phyloP scores from a whole-genome alignment of 1,140 invertebrate genomes.

The Caenorhabditis remanei region DNA sequence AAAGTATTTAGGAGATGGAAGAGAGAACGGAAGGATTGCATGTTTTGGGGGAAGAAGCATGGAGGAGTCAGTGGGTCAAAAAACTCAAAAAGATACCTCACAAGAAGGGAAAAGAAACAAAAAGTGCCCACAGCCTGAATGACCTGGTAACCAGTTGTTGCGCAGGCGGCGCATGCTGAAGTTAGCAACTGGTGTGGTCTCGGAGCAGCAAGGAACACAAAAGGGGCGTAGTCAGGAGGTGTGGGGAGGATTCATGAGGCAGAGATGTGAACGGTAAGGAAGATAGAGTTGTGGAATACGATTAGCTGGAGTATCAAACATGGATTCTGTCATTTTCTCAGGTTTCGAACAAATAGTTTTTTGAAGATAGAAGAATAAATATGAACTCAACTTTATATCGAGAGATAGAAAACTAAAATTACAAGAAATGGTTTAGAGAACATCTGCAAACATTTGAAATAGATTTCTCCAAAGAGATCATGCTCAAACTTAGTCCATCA shows the following conservation, averaged over 20 bases:
- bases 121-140: not conserved
- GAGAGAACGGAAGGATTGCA: not conserved
- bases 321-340: too few relatives aligned
- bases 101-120: not conserved
- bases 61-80: not conserved
- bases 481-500: too few relatives aligned
- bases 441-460: too few relatives aligned
- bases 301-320: not conserved
- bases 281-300: not conserved
- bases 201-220: not conserved
- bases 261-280: not conserved
- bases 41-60: not conserved
- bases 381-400: too few relatives aligned
- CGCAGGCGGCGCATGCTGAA: conserved; percentile 39
- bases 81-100: not conserved
- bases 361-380: too few relatives aligned
- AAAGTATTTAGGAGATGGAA: not conserved
- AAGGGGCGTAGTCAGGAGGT: conserved; percentile 13
- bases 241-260: not conserved
- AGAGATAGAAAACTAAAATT: too few relatives aligned
- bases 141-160: conserved; percentile 23
- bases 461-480: too few relatives aligned
- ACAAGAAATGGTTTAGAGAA: too few relatives aligned
- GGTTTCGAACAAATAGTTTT: too few relatives aligned
- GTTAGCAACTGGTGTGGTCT: not conserved